These are phyloP conservation scores for Heliconius ethilla DNA, from an alignment of 2,888 invertebrate species.

Conservation along the genomic window DNA sequence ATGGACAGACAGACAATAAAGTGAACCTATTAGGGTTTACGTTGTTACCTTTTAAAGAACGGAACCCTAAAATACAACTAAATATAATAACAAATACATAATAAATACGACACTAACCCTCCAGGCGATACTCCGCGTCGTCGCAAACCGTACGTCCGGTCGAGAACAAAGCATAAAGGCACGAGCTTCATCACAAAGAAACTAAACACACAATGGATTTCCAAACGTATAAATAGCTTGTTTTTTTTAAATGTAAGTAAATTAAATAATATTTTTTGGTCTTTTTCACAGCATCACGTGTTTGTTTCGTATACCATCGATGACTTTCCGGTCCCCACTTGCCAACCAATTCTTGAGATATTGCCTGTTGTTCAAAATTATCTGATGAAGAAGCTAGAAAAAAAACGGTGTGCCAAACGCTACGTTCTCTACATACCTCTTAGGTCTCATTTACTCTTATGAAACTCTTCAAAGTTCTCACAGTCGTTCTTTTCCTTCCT, in stretches of 20 bases:
- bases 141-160: slow-evolving; percentile 29
- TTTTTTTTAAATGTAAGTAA: slow-evolving; percentile 1
- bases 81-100: slow-evolving; percentile 3
- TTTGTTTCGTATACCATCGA: no score
- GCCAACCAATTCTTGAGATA: background rate
- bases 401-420: no score
- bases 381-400: background rate
- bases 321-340: background rate
- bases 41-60: no score
- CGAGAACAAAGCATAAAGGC: slow-evolving; percentile 30
- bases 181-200: slow-evolving; percentile 28
- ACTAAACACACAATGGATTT: slow-evolving; percentile 25
- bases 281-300: background rate
- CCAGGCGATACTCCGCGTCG: background rate
- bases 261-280: background rate
- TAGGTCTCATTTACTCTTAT: no score
- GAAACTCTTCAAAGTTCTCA: no score
- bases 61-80: background rate
- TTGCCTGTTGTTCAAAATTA: background rate
- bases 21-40: background rate
- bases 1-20: background rate
- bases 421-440: no score
- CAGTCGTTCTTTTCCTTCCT: no score
- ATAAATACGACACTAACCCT: slow-evolving; percentile 13
- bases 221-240: slow-evolving; percentile 17